Base-by-base conservation (phyloP, 2,113 vertebrate genomes). In the Bolborhynchus lineola region DNA sequence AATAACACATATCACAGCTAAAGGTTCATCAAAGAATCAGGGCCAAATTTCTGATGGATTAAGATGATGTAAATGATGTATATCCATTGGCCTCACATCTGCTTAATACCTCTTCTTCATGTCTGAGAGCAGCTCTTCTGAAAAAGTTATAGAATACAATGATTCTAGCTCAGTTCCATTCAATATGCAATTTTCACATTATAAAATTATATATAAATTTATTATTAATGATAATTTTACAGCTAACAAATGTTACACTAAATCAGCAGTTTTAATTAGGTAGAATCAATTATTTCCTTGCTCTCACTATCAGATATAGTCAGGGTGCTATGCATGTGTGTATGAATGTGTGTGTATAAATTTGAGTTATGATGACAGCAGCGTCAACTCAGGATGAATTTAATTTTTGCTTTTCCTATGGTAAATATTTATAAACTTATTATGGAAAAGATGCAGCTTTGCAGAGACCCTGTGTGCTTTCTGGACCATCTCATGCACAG, bases 191-290 rank as follows among this genome's bases (percentile, higher is more conserved):
- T 69, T 96, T 97, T 94, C 72, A 82, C 24, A 78, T 57, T 52
- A 87, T 68, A 89, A 95, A 93, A 78, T 55, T 11, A 78, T 67
- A 95, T 42, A 93, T 85, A 71, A 90, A 90, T 91, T 68, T 80
- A 95, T 95, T 95, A 82, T 44, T 88, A 92, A 97, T 97, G 81
- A 93, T 93, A 89, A 69, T 91, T 92, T 87, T 92, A 44, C 77
- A 44, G 26, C 65, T 90, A 97, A 92, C 44, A 97, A 92, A 79
- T 39, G 79, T 59, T 88, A 92, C 67, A 94, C 62, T 67, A 96
- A 97, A 98, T 98, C 94, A 96, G 79, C 95, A 95, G 72, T 93
- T 94, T 98, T 94, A 98, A 98, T 97, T 95, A 96, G 77, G 39
- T 18, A 75, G 71, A 96, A 97, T 93, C 84, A 97, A 90, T 75